These are phyloP conservation scores for Zosterops borbonicus DNA, from an alignment of 2,113 vertebrate genomes.

Conservation along the genomic window DNA sequence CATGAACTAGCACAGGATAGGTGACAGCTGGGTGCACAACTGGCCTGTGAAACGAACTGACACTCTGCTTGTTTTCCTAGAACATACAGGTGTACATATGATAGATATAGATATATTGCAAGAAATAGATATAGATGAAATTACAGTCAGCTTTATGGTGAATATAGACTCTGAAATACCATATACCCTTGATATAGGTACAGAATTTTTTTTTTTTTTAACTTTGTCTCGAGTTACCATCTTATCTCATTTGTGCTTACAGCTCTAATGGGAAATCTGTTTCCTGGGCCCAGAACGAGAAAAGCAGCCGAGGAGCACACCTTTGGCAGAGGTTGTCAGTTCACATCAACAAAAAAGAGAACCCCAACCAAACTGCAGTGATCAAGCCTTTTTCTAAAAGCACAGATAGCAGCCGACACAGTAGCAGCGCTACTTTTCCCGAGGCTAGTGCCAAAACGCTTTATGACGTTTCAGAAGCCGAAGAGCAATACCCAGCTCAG, in stretches of 20 bases:
- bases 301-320: slow-evolving; percentile 88
- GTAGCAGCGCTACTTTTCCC: slow-evolving; percentile 71
- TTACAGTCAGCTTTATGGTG: neutral
- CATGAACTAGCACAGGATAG: neutral
- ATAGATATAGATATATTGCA: neutral
- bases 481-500: slow-evolving; percentile 83
- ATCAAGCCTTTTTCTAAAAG: slow-evolving; percentile 98
- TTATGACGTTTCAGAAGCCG: slow-evolving; percentile 84
- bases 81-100: neutral
- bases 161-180: neutral
- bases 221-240: neutral
- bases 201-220: neutral
- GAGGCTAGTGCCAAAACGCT: slow-evolving; percentile 84
- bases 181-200: neutral
- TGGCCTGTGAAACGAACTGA: neutral
- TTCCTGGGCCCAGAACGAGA: slow-evolving; percentile 94
- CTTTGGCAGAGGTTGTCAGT: slow-evolving; percentile 95
- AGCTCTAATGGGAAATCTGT: slow-evolving; percentile 98
- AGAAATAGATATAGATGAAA: neutral
- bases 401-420: slow-evolving; percentile 78
- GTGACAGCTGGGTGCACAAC: neutral
- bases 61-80: neutral
- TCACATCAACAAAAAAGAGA: slow-evolving; percentile 97
- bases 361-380: slow-evolving; percentile 91
- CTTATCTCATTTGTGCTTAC: slow-evolving; percentile 13